These are phyloP conservation scores for Mungos mungo DNA, from an alignment of 2,113 vertebrate species.

Conservation along the genomic window DNA sequence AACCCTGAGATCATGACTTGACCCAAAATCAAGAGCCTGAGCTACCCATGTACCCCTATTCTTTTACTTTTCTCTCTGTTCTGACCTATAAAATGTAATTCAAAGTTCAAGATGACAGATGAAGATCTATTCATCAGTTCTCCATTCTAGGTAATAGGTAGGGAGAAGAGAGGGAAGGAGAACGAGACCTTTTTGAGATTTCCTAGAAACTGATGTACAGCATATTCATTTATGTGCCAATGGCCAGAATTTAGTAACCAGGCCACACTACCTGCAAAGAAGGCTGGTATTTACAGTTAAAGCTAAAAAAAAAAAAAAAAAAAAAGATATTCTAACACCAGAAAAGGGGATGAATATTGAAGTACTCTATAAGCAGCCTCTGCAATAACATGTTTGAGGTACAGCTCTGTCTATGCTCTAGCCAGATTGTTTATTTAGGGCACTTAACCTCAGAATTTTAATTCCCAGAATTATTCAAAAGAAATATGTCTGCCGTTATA, in stretches of 20 bases:
- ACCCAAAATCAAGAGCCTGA: too few species aligned
- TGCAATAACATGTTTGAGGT: neutral
- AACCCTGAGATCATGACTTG: too few species aligned
- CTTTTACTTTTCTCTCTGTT: neutral
- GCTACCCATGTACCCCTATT: neutral
- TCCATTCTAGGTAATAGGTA: neutral
- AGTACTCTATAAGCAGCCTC: neutral
- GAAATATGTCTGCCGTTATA: neutral
- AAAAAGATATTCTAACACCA: neutral
- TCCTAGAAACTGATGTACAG: neutral
- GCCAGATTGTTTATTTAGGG: neutral
- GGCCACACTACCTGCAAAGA: neutral
- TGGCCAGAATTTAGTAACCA: neutral
- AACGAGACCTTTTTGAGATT: neutral
- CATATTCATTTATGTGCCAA: rapidly evolving
- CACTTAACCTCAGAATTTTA: neutral
- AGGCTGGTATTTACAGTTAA: neutral
- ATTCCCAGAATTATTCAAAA: neutral
- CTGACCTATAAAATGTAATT: neutral
- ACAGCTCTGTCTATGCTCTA: rapidly evolving
- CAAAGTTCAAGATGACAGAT: neutral
- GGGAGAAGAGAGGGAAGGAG: neutral
- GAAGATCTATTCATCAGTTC: neutral
- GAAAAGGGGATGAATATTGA: neutral
- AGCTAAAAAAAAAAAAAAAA: neutral